phyloP scores from a whole-genome alignment of 2,113 vertebrate genomes.

The Apus apus region DNA sequence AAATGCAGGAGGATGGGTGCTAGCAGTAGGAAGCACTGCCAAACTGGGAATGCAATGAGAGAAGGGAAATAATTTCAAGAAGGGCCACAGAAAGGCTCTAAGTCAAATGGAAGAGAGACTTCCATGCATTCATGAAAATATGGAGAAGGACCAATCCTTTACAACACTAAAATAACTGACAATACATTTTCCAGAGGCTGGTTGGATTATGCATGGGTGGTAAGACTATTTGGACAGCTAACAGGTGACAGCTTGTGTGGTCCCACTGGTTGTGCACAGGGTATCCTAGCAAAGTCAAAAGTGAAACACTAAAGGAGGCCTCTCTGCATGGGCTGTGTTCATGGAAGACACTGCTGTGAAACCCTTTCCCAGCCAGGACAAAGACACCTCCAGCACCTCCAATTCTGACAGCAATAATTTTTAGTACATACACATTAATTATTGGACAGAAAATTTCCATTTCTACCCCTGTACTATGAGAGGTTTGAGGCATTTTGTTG shows the following conservation, averaged over 20 bases:
- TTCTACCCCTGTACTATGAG: not conserved
- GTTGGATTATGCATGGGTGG: not conserved
- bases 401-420: not conserved
- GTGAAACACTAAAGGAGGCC: not conserved
- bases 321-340: not conserved
- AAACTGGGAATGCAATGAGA: not conserved
- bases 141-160: not conserved
- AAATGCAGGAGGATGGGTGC: not conserved
- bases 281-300: not conserved
- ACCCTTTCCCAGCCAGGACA: not conserved
- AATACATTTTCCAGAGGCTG: not conserved
- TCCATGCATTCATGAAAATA: not conserved
- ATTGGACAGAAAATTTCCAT: not conserved
- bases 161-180: not conserved
- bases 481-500: not conserved
- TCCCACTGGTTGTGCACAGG: not conserved
- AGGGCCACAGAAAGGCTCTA: not conserved
- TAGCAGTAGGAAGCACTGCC: not conserved
- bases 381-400: not conserved
- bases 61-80: not conserved
- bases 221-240: not conserved
- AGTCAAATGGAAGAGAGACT: not conserved
- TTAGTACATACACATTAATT: not conserved
- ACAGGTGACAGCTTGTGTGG: rapidly evolving
- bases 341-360: not conserved